Base-by-base conservation (phyloP, 2,113 vertebrate species). In the Petroica traversi region DNA sequence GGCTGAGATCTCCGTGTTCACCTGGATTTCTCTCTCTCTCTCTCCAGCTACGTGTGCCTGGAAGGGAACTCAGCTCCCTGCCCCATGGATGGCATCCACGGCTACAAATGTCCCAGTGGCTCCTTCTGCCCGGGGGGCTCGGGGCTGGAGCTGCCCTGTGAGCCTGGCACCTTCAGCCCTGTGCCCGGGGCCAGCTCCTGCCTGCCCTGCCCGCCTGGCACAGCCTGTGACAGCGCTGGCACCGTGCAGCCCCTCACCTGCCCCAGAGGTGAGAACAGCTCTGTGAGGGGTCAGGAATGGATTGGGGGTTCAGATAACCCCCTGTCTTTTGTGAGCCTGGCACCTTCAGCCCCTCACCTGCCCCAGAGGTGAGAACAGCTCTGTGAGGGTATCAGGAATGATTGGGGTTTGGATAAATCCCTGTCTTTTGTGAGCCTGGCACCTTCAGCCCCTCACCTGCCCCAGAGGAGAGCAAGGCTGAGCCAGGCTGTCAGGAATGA, bases 91-190 rank as follows among this genome's bases (percentile, higher is more conserved):
- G 98, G 97, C 36, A 93, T 95, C 78, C 97, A 95, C 11, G 98
- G 99, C 11, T 99, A 99, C 95, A 93, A 95, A 22, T 99, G 99
- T 83, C 98, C 98, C 9, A 95, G 96, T 2, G 99, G 99, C 55
- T 98, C 99, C 95, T 96, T 76, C 93, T 99, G 99, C 93, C 98
- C 98, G 11, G 83, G 94, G 14, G 99, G 99, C 81, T 97, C 98
- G 14, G 95, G 79, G 61, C 66, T 88, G 4, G 98, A 99, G 54
- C 49, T 99, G 43, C 98, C 99, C 36, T 99, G 99, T 61, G 96
- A 98, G 87, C 98, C 99, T 38, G 99, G 99, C 59, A 98, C 97
- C 24, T 99, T 99, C 95, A 99, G 98, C 73, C 98, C 98, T 8
- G 68, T 92, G 43, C 95, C 96, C 6, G 99, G 99, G 14, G 98